phyloP scores from a whole-genome alignment of 2,888 invertebrate genomes.

The Pristionchus exspectatus region DNA sequence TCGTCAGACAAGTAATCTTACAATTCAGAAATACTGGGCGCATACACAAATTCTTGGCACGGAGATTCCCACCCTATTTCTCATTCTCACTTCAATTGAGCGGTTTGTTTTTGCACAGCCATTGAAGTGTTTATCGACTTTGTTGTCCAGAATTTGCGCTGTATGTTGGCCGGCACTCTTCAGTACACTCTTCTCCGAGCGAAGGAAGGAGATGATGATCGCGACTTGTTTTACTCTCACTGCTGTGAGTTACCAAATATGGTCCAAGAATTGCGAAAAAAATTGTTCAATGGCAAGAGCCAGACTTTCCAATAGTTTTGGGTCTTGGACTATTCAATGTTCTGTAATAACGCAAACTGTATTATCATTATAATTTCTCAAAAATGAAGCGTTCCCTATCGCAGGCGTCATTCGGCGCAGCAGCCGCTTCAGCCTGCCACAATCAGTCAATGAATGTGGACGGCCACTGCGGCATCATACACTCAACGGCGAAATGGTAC shows the following conservation, averaged over 20 bases:
- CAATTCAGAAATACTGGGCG: slow-evolving; percentile 68
- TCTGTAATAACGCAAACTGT: no score
- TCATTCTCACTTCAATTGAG: slow-evolving; percentile 67
- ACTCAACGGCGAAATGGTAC: slow-evolving; percentile 65
- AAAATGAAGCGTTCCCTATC: no score
- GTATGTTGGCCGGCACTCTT: slow-evolving; percentile 63
- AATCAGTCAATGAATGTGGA: background rate
- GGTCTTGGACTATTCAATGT: no score
- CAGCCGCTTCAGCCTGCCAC: slow-evolving; percentile 25
- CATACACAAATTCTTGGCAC: slow-evolving; percentile 70
- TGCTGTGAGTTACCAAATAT: background rate
- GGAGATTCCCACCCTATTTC: slow-evolving; percentile 70
- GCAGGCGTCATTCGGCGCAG: background rate
- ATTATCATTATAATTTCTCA: no score
- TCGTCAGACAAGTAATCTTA: no score
- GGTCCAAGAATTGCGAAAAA: no score
- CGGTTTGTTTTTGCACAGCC: slow-evolving; percentile 55
- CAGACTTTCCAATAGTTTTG: no score
- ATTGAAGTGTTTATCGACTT: no score
- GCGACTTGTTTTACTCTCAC: background rate
- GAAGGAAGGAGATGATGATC: slow-evolving; percentile 27
- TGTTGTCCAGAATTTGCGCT: slow-evolving; percentile 10
- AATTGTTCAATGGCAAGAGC: no score
- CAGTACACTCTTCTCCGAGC: slow-evolving; percentile 63
- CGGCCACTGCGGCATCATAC: slow-evolving; percentile 70